These are phyloP conservation scores for Leptopilina clavipes DNA, from an alignment of 1,140 invertebrate species.

Conservation along the genomic window DNA sequence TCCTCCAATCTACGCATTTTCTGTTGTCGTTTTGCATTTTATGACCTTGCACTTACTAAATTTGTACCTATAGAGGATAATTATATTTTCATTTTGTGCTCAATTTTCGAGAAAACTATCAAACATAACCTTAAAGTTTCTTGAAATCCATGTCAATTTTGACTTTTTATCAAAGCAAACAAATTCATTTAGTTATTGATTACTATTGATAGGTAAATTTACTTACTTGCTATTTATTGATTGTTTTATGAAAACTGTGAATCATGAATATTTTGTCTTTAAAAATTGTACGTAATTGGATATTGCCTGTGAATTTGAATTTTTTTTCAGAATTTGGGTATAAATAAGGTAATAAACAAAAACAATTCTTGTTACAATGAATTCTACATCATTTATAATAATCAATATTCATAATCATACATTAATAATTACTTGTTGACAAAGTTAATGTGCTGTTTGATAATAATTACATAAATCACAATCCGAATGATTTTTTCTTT, in stretches of 20 bases:
- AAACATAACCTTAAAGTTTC: too few species aligned
- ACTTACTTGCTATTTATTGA: too few species aligned
- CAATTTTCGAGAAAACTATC: too few species aligned
- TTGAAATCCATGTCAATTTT: too few species aligned
- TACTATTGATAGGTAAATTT: too few species aligned
- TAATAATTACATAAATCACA: neutral
- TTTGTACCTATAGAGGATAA: neutral
- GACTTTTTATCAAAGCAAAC: too few species aligned
- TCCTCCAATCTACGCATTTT: neutral
- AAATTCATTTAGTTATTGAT: too few species aligned
- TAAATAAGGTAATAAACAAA: neutral
- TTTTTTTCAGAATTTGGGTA: too few species aligned
- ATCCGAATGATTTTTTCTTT: neutral
- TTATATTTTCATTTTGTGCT: too few species aligned
- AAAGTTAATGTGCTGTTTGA: neutral
- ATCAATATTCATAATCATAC: neutral
- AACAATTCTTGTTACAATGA: neutral
- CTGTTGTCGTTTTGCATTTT: neutral
- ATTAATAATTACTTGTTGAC: conserved; percentile 10
- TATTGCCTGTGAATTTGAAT: too few species aligned
- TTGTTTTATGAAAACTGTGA: neutral
- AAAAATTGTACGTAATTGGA: too few species aligned
- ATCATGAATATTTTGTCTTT: too few species aligned
- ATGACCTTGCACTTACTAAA: neutral
- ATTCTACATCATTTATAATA: conserved; percentile 14